These are phyloP conservation scores for Callipepla californica DNA, from an alignment of 2,113 vertebrate species.

Conservation along the genomic window DNA sequence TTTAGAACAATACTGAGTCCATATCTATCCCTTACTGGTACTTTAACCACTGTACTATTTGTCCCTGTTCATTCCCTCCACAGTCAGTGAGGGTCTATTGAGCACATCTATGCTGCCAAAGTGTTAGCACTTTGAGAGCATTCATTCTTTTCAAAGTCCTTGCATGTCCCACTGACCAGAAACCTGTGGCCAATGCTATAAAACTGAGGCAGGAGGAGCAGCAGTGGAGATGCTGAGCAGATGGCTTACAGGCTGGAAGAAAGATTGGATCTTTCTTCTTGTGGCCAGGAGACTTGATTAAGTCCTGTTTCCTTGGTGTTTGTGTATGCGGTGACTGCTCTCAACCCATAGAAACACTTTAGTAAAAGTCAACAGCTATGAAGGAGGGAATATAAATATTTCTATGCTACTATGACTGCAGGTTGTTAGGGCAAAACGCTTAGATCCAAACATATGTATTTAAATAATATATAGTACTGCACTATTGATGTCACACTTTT, in stretches of 20 bases:
- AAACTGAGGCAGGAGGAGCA: not conserved
- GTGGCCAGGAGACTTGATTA: not conserved
- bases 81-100: not conserved
- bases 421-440: not conserved
- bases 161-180: not conserved
- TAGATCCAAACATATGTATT: not conserved
- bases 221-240: not conserved
- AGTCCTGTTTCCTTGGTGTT: not conserved
- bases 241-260: not conserved
- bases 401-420: not conserved
- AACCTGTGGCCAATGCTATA: not conserved
- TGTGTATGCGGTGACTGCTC: not conserved
- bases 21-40: not conserved
- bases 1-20: not conserved
- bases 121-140: not conserved
- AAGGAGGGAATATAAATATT: conserved; percentile 22
- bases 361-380: conserved; percentile 23
- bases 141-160: not conserved
- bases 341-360: not conserved
- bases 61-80: not conserved
- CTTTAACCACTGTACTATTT: not conserved
- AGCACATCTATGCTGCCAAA: not conserved
- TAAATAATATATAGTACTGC: not conserved
- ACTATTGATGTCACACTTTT: not conserved
- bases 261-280: not conserved